Percentiles rank a stretch among this genome's conserved stretches.
These are phyloP conservation scores for Peromyscus attwateri DNA, from an alignment of 2,797 vertebrate species.

Conservation along the genomic window DNA sequence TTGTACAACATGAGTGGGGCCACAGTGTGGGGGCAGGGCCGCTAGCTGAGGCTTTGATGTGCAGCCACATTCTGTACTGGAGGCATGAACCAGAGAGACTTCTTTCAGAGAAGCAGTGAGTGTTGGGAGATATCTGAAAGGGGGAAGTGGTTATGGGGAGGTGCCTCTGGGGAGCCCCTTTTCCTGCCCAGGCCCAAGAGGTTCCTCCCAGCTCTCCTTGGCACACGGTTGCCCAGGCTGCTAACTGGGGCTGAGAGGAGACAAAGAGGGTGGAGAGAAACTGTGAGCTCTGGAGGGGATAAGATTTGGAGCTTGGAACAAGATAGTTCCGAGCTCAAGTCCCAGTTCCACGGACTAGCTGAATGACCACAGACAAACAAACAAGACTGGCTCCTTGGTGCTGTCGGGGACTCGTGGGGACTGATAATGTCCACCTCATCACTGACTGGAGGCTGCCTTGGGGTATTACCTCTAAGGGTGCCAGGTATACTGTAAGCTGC, in stretches of 20 bases:
- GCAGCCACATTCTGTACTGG: neutral
- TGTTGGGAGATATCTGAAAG: constrained; percentile 66
- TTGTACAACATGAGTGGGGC: neutral
- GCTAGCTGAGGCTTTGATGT: neutral
- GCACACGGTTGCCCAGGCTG: neutral
- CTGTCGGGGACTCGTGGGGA: neutral
- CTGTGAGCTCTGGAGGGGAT: neutral
- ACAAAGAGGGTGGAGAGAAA: neutral
- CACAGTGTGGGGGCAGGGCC: neutral
- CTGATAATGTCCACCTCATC: neutral
- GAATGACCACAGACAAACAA: neutral
- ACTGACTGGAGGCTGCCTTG: neutral
- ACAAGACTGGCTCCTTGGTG: neutral
- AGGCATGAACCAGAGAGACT: constrained; percentile 11
- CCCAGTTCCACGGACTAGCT: neutral
- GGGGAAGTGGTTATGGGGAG: constrained; percentile 70
- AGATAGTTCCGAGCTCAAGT: neutral
- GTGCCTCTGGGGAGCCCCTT: neutral
- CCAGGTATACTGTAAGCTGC: neutral
- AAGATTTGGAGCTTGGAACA: neutral
- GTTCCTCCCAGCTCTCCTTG: neutral
- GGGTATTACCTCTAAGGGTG: neutral
- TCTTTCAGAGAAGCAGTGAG: constrained; percentile 53
- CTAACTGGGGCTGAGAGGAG: neutral
- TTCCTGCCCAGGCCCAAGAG: neutral